Evolutionary conservation across 2,113 vertebrate genomes (phyloP), one percentile per base, ranked within the genome.

Genomic region (Gopherus evgoodei): DNA sequence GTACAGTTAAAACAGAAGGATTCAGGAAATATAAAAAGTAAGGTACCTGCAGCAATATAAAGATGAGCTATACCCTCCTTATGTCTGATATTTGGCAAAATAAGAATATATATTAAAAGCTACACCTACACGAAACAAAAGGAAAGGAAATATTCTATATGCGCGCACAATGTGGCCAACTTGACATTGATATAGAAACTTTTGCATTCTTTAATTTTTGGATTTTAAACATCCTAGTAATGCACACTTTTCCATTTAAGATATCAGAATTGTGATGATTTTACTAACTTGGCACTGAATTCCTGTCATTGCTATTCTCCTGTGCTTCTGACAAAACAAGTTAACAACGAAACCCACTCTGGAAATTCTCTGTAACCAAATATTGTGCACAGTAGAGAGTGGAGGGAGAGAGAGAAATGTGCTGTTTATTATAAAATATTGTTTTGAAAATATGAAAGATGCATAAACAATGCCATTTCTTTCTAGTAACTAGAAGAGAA

Each of bases 121-220:
- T 75, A 75, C 24, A 42, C 21, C 11, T 6, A n/a, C 42, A 24
- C 1, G 0, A 31, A 6, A 0, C 1, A 2, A 35, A 6, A 6
- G 80, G 13, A 56, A 27, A 82, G 35, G 50, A n/a, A 53, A 53
- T 65, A 65, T 35, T 65, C 29, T 8, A 5, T 21, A 35, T 0
- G 2, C 69, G 53, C 42, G 86, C 56, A 62, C 14, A 42, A n/a
- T 0, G 1, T n/a, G 69, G 19, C 47, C 62, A 59, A 47, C 11
- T 2, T 9, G 82, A 87, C 35, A 38, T 14, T 29, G 12, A 0
- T 0, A 6, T 4, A 85, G 83, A 88, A 90, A 49, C 25, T 81
- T 87, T 79, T 57, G 75, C 83, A 93, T 54, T 49, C 13, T n/a
- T 79, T 62, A 8, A 8, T 7, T 35, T 62, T 76, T 50, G 50